phyloP scores from a whole-genome alignment of 1,140 invertebrate genomes.

The Trichonephila clavata region DNA sequence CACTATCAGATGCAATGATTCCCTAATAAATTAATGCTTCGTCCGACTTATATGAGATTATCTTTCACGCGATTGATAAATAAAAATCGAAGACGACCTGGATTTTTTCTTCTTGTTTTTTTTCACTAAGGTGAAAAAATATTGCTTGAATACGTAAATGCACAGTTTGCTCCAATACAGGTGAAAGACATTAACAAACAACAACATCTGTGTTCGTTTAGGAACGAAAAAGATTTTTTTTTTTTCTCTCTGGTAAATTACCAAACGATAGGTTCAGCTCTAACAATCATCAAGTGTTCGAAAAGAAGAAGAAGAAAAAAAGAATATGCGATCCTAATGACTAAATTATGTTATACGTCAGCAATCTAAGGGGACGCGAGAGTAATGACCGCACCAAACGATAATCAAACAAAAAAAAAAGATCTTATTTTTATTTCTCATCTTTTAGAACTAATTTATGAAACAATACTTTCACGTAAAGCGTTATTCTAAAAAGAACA shows the following conservation, averaged over 20 bases:
- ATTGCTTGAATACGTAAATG: constrained; percentile 3
- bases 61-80: background rate
- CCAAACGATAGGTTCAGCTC: constrained; percentile 22
- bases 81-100: background rate
- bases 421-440: background rate
- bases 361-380: background rate
- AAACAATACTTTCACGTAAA: constrained; percentile 19
- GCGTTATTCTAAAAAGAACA: background rate
- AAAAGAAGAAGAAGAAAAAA: background rate
- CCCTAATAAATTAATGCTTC: background rate
- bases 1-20: background rate
- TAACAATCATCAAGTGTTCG: constrained; percentile 21
- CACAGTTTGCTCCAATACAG: constrained; percentile 27
- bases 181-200: constrained; percentile 44
- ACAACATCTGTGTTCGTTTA: constrained; percentile 38
- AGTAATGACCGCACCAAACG: constrained; percentile 7
- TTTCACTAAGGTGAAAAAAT: background rate
- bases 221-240: background rate
- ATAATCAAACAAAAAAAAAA: constrained; percentile 26
- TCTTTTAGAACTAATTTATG: constrained; percentile 7
- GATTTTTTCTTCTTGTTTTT: background rate
- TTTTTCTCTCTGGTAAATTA: background rate
- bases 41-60: background rate
- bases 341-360: constrained; percentile 40
- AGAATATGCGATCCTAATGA: background rate